Base-by-base conservation (phyloP, 2,888 invertebrate genomes). In the Orthosia cruda region DNA sequence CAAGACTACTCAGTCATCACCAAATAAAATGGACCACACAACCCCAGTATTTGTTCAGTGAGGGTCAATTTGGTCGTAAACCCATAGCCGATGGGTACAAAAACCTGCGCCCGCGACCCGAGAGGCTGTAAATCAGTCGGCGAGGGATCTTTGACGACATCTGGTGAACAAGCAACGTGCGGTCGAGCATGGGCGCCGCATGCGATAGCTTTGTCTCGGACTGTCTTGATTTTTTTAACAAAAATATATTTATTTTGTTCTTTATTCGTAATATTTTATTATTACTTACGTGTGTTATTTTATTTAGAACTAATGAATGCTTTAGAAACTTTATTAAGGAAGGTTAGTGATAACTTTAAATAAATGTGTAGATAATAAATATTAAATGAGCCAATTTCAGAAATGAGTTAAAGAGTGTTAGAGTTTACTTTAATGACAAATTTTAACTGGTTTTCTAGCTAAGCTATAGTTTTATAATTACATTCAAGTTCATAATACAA, bases 71-170 rank as follows among this genome's bases (percentile, higher is more conserved):
- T 86, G 74, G 89, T 89, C 91, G 86, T 92, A 91, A 92, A 89
- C 64, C 50, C 63, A 71, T 77, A 58, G 59, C n/a, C 65, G 47
- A 77, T 67, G 84, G 82, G 40, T 71, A 89, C 87, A 91, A 92
- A 92, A 92, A 88, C 83, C 69, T 81, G 68, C 75, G 80, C 74
- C 85, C 85, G 80, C 77, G 85, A 85, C 87, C 80, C 83, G 84
- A 85, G 82, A 86, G 77, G 76, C 89, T 87, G 93, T 95, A 95
- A 94, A 95, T 95, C 94, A 91, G 86, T 91, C 91, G 88, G 84
- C 89, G 64, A 84, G 80, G 69, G 77, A 89, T 91, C 86, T 88
- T 89, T 89, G 92, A 89, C 91, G 90, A 94, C 95, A 95, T 94
- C 92, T 95, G 95, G 86, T 83, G 59, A 87, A 86, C 92, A 92